A percentile compares a stretch with the other conserved stretches of the same genome.
Evolutionary conservation across 2,797 vertebrate species (phyloP).

Genomic region (Euphonia xanthogaster): DNA sequence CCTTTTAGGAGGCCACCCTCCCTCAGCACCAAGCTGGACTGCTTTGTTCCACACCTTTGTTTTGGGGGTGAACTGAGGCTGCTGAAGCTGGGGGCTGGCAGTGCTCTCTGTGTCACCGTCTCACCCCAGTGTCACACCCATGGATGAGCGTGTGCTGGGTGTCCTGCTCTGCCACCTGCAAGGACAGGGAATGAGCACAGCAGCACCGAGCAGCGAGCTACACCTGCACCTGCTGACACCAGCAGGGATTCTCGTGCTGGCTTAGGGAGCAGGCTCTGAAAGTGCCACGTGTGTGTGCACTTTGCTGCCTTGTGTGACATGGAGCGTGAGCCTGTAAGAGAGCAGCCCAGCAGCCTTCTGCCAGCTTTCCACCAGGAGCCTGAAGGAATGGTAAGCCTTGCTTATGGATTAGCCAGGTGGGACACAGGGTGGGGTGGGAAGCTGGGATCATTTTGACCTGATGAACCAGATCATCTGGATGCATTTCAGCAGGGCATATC

Average conservation of each 20-base stretch:
- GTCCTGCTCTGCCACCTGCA: neutral
- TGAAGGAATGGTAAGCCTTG: neutral
- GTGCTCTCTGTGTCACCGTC: neutral
- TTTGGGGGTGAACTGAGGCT: neutral
- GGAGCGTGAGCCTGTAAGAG: neutral
- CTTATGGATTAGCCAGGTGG: neutral
- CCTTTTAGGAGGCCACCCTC: neutral
- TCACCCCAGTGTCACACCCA: fast-evolving
- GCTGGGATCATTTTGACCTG: slow-evolving; percentile 28
- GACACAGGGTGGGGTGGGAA: neutral
- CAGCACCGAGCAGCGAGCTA: fast-evolving
- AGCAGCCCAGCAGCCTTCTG: neutral
- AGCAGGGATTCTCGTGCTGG: neutral
- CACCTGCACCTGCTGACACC: neutral
- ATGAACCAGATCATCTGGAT: slow-evolving; percentile 54
- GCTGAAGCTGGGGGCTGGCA: neutral
- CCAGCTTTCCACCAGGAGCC: neutral
- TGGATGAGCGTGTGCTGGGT: fast-evolving
- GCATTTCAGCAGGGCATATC: slow-evolving; percentile 39
- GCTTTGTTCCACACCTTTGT: neutral
- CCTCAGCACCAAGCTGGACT: neutral
- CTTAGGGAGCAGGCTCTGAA: neutral
- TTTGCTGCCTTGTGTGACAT: neutral
- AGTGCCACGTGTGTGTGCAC: neutral
- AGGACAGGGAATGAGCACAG: fast-evolving